Conservation (phyloP, 2,113 vertebrate species). For the Leiothrix lutea region DNA sequence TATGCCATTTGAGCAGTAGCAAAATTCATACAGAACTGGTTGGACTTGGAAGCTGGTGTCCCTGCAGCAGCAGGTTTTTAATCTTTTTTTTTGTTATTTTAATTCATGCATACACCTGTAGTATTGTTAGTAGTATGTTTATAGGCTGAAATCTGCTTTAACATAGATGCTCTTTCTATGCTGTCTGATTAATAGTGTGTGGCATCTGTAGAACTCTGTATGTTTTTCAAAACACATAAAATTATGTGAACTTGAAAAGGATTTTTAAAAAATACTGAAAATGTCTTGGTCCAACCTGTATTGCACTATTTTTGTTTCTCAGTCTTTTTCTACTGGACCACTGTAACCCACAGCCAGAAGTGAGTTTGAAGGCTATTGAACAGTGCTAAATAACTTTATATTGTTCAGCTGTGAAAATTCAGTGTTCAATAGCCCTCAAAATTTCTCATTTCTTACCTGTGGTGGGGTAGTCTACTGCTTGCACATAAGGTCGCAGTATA, state of each 20-base stretch:
- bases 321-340: background rate
- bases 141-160: background rate
- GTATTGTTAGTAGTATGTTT: background rate
- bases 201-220: background rate
- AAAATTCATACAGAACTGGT: background rate
- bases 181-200: background rate
- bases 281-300: background rate
- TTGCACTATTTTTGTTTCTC: background rate
- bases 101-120: background rate
- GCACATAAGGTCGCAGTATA: conserved; percentile 43
- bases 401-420: conserved; percentile 62
- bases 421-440: conserved; percentile 79
- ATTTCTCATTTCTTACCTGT: conserved; percentile 81
- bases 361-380: conserved; percentile 36
- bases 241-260: background rate
- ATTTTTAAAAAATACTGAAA: background rate
- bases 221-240: background rate
- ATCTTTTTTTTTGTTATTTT: background rate
- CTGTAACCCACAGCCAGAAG: background rate
- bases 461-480: conserved; percentile 64
- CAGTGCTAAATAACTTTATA: conserved; percentile 48
- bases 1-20: background rate
- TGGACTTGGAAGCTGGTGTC: background rate
- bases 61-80: background rate
- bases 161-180: background rate